Evolutionary conservation across 2,113 vertebrate genomes (phyloP).

Genomic region (Pterocles gutturalis): DNA sequence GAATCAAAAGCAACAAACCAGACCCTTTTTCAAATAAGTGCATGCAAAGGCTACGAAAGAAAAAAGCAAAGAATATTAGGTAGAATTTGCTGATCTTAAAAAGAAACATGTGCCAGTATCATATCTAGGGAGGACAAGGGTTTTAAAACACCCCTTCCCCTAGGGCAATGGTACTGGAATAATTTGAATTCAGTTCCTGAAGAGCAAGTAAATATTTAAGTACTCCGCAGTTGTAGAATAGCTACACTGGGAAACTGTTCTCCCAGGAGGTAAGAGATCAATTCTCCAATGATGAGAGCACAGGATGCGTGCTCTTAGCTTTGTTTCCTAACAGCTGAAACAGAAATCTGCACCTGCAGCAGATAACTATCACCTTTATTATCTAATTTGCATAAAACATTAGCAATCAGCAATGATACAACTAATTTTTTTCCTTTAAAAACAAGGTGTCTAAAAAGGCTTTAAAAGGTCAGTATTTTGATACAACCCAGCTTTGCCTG

Average conservation of each 20-base stretch:
- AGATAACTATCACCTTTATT: conserved; percentile 67
- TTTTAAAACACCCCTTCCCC: neutral
- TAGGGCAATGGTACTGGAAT: neutral
- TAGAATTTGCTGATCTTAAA: neutral
- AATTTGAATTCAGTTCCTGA: conserved; percentile 42
- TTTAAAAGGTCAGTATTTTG: neutral
- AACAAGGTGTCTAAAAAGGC: neutral
- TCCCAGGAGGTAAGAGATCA: conserved; percentile 54
- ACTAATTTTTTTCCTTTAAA: neutral
- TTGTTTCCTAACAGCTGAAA: conserved; percentile 58
- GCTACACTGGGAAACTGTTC: conserved; percentile 25
- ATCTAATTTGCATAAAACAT: conserved; percentile 57
- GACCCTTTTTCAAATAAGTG: neutral
- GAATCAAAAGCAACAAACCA: neutral
- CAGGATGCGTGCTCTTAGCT: conserved; percentile 43
- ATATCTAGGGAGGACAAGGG: neutral
- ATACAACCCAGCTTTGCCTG: neutral
- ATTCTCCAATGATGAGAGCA: conserved; percentile 38
- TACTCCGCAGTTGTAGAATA: neutral
- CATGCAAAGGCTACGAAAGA: neutral
- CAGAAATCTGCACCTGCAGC: conserved; percentile 63
- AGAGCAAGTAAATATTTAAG: conserved; percentile 63
- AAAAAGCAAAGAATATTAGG: neutral
- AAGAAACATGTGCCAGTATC: neutral
- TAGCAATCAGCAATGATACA: conserved; percentile 33